Evolutionary conservation across 2,113 vertebrate species (phyloP).

Genomic region (Lagopus muta): DNA sequence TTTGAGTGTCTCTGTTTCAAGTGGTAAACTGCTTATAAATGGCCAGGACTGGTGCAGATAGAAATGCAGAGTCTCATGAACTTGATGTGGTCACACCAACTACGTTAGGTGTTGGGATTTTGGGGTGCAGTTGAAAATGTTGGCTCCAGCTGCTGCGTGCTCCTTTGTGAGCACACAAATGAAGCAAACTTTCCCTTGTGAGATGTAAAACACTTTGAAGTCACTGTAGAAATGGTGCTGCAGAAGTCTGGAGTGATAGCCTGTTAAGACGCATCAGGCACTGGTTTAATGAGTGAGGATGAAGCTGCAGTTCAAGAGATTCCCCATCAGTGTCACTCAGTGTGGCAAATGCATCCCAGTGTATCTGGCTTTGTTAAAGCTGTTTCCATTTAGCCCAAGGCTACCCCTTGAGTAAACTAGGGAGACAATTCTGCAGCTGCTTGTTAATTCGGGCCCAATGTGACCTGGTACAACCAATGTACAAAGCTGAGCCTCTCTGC

Average conservation of each 20-base stretch:
- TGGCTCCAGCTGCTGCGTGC: background rate
- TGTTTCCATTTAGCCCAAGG: background rate
- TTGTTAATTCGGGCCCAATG: background rate
- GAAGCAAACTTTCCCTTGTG: background rate
- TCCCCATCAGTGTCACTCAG: background rate
- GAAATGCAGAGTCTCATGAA: background rate
- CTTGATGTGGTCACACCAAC: background rate
- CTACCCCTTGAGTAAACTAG: background rate
- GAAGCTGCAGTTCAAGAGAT: background rate
- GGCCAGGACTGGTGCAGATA: background rate
- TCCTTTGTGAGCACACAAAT: background rate
- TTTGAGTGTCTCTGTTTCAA: background rate
- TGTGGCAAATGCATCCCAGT: background rate
- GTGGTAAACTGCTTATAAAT: background rate
- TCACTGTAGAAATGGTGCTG: background rate
- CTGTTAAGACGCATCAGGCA: no score
- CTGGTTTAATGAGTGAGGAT: background rate
- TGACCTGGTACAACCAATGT: background rate
- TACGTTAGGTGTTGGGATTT: rapidly evolving
- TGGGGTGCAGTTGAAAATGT: background rate
- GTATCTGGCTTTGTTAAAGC: background rate
- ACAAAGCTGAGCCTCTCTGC: background rate
- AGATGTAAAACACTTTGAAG: background rate
- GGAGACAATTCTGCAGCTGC: background rate
- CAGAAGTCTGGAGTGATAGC: background rate